These are phyloP conservation scores for Manduca sexta DNA, from an alignment of 1,140 invertebrate genomes.

Conservation along the genomic window DNA sequence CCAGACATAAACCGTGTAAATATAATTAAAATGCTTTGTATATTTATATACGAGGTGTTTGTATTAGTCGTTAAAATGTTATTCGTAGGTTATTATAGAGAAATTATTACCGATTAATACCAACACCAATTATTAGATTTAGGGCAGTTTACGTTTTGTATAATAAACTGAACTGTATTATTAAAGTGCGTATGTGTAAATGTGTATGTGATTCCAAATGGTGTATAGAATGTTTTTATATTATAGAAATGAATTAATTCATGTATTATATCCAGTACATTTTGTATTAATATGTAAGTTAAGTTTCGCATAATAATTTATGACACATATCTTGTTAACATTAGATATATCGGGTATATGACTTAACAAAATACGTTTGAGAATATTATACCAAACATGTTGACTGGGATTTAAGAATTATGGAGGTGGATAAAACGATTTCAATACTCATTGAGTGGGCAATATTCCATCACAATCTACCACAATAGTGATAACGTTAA, in stretches of 20 bases:
- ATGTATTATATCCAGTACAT: constrained; percentile 34
- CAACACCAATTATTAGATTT: constrained; percentile 30
- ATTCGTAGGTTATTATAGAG: too few relatives aligned
- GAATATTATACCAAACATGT: constrained; percentile 12
- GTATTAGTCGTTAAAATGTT: neutral
- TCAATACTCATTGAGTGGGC: constrained; percentile 46
- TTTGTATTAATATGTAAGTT: constrained; percentile 26
- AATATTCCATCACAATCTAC: constrained; percentile 61
- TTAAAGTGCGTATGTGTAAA: constrained; percentile 37
- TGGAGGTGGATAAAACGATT: constrained; percentile 8
- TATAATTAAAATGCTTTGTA: constrained; percentile 52
- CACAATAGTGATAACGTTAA: constrained; percentile 56
- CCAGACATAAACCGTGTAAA: constrained; percentile 38
- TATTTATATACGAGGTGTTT: constrained; percentile 38
- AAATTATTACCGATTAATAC: constrained; percentile 12
- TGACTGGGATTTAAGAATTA: constrained; percentile 2
- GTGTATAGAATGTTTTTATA: constrained; percentile 47
- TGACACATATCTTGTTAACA: constrained; percentile 17
- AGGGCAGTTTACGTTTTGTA: constrained; percentile 52
- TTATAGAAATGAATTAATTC: constrained; percentile 19
- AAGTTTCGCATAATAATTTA: constrained; percentile 26
- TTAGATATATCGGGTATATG: neutral
- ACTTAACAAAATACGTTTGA: neutral
- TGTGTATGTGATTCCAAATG: constrained; percentile 27
- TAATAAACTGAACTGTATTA: constrained; percentile 51